Base-by-base conservation (phyloP, 2,113 vertebrate species). In the Brachyhypopomus occidentalis region DNA sequence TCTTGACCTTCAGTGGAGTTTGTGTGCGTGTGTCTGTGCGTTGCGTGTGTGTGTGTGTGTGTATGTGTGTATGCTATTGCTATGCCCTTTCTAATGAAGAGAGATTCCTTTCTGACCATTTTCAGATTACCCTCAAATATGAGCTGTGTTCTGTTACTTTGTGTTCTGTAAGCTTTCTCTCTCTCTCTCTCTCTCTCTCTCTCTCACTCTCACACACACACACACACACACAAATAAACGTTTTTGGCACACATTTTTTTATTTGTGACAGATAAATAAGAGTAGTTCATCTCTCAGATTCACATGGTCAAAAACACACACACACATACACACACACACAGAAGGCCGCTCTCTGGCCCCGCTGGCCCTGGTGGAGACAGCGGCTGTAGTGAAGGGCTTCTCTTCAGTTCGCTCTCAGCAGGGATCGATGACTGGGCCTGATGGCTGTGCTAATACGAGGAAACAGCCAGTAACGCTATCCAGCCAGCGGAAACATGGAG, bases 31-130 rank as follows among this genome's bases (percentile, higher is more conserved):
- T n/a, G n/a, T n/a, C n/a, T n/a, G n/a, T n/a, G n/a, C n/a, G n/a
- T n/a, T n/a, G n/a, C n/a, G 63, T 77, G 27, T 78, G 77, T 79
- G 66, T 78, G 64, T 78, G 77, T 70, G 27, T 79, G 55, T 63
- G 56, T 67, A 45, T 69, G 78, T 55, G 79, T 72, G 79, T 66
- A 72, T 81, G 34, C 60, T 94, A 93, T 92, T 93, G 94, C 91
- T 81, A 88, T 94, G 94, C 94, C 94, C 94, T 95, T 93, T 94
- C 93, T 96, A 94, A 95, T 95, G 95, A 94, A 95, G 94, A 95
- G 94, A 95, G 93, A 94, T 92, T 92, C 94, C n/a, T 75, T 20
- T 75, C 8, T 2, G 19, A 34, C 16, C 34, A 7, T 72, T 52
- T 22, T 16, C 27, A 59, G 56, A 58, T 60, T 17, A 38, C n/a